phyloP scores from a whole-genome alignment of 2,797 vertebrate species.

The Mareca penelope region DNA sequence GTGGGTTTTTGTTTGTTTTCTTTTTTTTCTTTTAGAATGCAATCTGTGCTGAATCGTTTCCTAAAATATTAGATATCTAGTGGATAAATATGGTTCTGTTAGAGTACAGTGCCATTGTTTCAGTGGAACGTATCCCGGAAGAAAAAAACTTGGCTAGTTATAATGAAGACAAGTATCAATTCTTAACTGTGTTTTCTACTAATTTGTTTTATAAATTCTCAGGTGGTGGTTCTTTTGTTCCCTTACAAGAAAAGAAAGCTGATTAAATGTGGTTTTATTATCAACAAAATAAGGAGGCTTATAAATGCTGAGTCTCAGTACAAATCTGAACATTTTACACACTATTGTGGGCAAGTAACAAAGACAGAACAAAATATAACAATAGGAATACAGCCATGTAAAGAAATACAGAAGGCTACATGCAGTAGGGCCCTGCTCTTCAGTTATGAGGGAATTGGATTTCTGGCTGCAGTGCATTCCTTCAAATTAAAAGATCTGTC shows the following conservation, averaged over 20 bases:
- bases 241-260: not conserved
- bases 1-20: no score
- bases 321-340: not conserved
- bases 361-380: not conserved
- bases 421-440: not conserved
- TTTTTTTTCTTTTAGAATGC: slow-evolving; percentile 74
- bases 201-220: not conserved
- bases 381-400: not conserved
- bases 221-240: not conserved
- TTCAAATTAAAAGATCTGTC: not conserved
- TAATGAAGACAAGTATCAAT: not conserved
- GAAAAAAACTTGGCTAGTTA: not conserved
- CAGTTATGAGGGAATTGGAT: not conserved
- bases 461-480: not conserved
- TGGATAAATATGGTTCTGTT: slow-evolving; percentile 78
- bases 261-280: not conserved
- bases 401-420: not conserved
- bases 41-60: slow-evolving; percentile 74
- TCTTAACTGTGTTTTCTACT: not conserved
- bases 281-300: not conserved
- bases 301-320: not conserved
- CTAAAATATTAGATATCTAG: slow-evolving; percentile 79
- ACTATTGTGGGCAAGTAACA: not conserved
- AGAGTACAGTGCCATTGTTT: slow-evolving; percentile 78
- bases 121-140: slow-evolving; percentile 64